Conservation (phyloP, 2,797 vertebrate genomes). For the Eurystomus glaucurus region DNA sequence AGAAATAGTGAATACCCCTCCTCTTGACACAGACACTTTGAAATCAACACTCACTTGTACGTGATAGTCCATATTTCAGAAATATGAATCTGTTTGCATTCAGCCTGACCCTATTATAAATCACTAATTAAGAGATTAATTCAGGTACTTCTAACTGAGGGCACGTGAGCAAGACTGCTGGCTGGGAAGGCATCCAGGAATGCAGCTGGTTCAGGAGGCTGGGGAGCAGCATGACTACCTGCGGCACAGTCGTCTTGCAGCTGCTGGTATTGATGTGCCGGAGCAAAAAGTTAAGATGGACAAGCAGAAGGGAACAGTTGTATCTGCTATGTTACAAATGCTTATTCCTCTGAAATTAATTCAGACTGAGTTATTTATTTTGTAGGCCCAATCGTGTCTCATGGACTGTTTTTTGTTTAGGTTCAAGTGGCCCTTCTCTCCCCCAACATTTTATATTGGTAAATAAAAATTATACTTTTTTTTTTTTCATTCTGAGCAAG, state of each 20-base stretch:
- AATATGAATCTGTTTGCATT: background rate
- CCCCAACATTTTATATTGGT: background rate
- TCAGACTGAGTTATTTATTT: background rate
- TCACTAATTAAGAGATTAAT: background rate
- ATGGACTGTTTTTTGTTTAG: background rate
- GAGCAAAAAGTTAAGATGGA: background rate
- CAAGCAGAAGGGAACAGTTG: fast-evolving
- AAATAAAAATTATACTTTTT: background rate
- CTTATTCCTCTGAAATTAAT: background rate
- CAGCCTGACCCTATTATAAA: background rate
- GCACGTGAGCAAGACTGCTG: background rate
- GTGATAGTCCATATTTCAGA: background rate
- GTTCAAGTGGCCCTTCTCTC: background rate
- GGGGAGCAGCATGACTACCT: background rate
- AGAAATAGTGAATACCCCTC: background rate
- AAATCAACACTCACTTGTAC: background rate
- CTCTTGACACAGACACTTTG: background rate
- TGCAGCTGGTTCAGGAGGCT: background rate
- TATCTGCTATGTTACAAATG: background rate
- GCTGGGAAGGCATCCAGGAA: background rate
- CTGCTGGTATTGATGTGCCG: background rate
- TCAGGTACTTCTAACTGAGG: background rate
- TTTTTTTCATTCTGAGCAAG: background rate
- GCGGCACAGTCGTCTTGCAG: fast-evolving
- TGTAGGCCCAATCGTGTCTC: background rate